These are phyloP conservation scores for Oophaga pumilio DNA, from an alignment of 2,113 vertebrate genomes.

Conservation along the genomic window DNA sequence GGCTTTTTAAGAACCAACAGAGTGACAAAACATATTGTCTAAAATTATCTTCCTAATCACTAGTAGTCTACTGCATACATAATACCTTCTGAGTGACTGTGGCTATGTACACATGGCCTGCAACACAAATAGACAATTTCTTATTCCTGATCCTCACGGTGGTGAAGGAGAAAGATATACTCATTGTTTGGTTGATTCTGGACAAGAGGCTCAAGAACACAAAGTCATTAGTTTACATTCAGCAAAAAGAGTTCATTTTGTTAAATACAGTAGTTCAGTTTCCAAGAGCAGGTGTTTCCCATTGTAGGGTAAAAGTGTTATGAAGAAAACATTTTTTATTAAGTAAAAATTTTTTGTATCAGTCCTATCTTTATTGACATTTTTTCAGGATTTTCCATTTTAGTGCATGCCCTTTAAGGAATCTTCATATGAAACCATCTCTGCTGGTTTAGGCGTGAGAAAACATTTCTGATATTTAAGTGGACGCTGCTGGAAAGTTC, in stretches of 20 bases:
- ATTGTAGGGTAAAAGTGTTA: constrained; percentile 63
- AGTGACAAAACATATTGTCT: constrained; percentile 94
- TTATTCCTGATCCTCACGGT: constrained; percentile 74
- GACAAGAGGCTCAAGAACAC: constrained; percentile 37
- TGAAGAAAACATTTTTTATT: constrained; percentile 68
- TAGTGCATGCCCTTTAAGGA: constrained; percentile 62
- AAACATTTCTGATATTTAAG: constrained; percentile 80
- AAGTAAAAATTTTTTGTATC: constrained; percentile 67
- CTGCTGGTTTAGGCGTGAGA: constrained; percentile 93
- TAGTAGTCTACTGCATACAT: constrained; percentile 99
- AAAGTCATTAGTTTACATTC: constrained; percentile 78
- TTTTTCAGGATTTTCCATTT: constrained; percentile 52
- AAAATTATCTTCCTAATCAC: constrained; percentile 83
- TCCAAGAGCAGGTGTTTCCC: constrained; percentile 70
- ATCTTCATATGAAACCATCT: constrained; percentile 76
- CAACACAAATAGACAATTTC: constrained; percentile 73
- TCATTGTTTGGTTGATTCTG: constrained; percentile 64
- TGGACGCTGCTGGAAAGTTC: constrained; percentile 74
- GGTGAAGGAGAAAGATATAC: constrained; percentile 74
- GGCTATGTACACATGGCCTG: constrained; percentile 95
- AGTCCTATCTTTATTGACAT: constrained; percentile 63
- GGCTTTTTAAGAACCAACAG: constrained; percentile 95
- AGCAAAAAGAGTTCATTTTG: constrained; percentile 60
- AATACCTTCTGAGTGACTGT: constrained; percentile 93
- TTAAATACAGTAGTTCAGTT: constrained; percentile 64